These are phyloP conservation scores for Psylliodes chrysocephalus DNA, from an alignment of 2,888 invertebrate genomes.

Conservation along the genomic window DNA sequence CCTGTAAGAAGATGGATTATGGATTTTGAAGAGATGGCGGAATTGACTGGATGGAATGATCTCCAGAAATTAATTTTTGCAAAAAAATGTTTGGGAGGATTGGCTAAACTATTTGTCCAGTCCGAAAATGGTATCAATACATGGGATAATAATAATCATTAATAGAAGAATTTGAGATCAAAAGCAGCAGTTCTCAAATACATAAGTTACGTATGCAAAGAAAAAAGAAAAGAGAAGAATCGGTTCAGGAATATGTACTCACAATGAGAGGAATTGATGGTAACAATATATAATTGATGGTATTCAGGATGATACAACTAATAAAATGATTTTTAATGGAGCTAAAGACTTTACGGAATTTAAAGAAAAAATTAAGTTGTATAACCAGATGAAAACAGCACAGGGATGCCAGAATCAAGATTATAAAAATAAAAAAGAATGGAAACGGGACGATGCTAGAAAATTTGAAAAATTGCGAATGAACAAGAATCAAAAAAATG, in stretches of 20 bases:
- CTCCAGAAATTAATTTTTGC: not conserved
- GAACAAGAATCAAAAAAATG: constrained; percentile 2
- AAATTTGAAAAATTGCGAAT: not conserved
- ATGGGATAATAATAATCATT: too few relatives aligned
- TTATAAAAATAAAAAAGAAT: not conserved
- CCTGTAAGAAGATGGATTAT: too few relatives aligned
- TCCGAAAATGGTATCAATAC: too few relatives aligned
- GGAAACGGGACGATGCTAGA: constrained; percentile 2
- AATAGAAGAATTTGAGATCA: not conserved
- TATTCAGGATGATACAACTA: constrained; percentile 3
- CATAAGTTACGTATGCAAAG: not conserved
- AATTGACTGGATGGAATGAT: not conserved
- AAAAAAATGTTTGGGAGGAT: too few relatives aligned
- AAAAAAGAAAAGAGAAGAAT: not conserved
- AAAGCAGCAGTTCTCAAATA: not conserved
- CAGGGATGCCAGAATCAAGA: constrained; percentile 21
- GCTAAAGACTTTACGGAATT: constrained; percentile 37
- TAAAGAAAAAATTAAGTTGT: constrained; percentile 41
- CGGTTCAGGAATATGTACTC: not conserved
- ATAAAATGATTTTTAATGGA: constrained; percentile 48
- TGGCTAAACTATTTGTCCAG: too few relatives aligned
- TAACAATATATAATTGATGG: constrained; percentile 6
- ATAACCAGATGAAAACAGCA: constrained; percentile 33
- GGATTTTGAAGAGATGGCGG: not conserved
- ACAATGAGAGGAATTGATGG: too few relatives aligned